These are phyloP conservation scores for Leptinotarsa undecemlineata DNA, from an alignment of 1,140 invertebrate genomes.

Conservation along the genomic window DNA sequence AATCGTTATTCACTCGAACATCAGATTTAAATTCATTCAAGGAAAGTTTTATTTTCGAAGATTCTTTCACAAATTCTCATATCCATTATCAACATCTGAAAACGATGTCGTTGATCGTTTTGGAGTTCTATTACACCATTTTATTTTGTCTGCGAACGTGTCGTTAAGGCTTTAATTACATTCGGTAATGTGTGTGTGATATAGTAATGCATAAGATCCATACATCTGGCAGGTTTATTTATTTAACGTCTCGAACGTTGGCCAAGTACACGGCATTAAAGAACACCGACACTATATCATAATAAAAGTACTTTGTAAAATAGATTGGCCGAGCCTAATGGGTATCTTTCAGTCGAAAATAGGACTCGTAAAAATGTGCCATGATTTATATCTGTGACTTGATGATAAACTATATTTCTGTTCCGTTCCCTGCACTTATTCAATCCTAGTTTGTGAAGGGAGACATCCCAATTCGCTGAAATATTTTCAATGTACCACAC, in stretches of 20 bases:
- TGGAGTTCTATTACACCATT: constrained; percentile 5
- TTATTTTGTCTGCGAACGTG: constrained; percentile 19
- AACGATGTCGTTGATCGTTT: neutral
- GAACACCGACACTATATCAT: constrained; percentile 30
- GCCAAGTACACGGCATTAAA: constrained; percentile 18
- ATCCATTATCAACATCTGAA: neutral
- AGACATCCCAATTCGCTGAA: too few species aligned
- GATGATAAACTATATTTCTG: too few species aligned
- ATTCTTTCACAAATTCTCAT: too few species aligned
- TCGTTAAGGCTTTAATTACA: constrained; percentile 23
- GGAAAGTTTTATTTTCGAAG: too few species aligned
- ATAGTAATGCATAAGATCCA: neutral
- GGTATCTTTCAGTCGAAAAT: constrained; percentile 28
- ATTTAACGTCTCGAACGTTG: constrained; percentile 13
- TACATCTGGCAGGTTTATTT: constrained; percentile 30
- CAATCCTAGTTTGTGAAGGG: too few species aligned
- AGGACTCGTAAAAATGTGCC: constrained; percentile 14
- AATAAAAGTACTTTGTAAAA: constrained; percentile 31
- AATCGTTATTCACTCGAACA: too few species aligned
- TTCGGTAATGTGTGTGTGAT: constrained; percentile 8
- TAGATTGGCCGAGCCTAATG: constrained; percentile 31
- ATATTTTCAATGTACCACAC: too few species aligned
- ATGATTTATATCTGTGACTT: constrained; percentile 16
- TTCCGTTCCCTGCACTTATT: too few species aligned
- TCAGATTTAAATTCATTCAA: too few species aligned